Evolutionary conservation across 2,888 invertebrate genomes (phyloP).

Genomic region (Oxyteleia sp.): DNA sequence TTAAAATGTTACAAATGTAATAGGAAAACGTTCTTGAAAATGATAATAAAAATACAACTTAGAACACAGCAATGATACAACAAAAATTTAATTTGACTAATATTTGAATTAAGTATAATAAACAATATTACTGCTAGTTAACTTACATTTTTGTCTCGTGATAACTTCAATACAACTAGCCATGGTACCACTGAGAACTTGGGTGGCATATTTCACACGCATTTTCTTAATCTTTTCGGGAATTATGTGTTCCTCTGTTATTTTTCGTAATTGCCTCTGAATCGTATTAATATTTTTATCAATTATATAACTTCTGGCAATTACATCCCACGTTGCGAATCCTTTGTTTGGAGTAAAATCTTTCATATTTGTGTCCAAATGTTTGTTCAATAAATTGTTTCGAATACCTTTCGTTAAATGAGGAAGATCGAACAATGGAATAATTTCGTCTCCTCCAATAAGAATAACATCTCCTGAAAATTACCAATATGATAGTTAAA

Average conservation of each 20-base stretch:
- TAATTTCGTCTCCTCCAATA: slow-evolving; percentile 10
- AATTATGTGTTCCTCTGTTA: slow-evolving; percentile 19
- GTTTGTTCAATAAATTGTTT: slow-evolving; percentile 1
- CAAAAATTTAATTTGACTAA: slow-evolving; percentile 14
- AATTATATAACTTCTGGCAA: background rate
- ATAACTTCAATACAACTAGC: slow-evolving; percentile 15
- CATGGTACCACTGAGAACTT: slow-evolving; percentile 13
- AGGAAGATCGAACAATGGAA: slow-evolving; percentile 4
- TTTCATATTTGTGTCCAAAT: slow-evolving; percentile 5
- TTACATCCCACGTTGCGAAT: slow-evolving; percentile 5
- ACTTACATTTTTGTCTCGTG: slow-evolving; percentile 8
- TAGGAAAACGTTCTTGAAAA: too few relatives aligned
- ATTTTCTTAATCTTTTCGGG: slow-evolving; percentile 13
- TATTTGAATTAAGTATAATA: slow-evolving; percentile 3
- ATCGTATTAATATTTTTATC: slow-evolving; percentile 6
- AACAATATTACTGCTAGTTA: slow-evolving; percentile 9
- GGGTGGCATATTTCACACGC: too few relatives aligned
- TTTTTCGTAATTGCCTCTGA: background rate
- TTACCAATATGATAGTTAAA: background rate
- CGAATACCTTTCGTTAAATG: slow-evolving; percentile 7
- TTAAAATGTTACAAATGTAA: too few relatives aligned
- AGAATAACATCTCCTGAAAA: slow-evolving; percentile 12
- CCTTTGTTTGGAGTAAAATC: background rate
- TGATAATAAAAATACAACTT: too few relatives aligned
- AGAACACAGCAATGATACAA: background rate